These are phyloP conservation scores for Cryptocephalus moraei DNA, from an alignment of 2,888 invertebrate species.

Conservation along the genomic window DNA sequence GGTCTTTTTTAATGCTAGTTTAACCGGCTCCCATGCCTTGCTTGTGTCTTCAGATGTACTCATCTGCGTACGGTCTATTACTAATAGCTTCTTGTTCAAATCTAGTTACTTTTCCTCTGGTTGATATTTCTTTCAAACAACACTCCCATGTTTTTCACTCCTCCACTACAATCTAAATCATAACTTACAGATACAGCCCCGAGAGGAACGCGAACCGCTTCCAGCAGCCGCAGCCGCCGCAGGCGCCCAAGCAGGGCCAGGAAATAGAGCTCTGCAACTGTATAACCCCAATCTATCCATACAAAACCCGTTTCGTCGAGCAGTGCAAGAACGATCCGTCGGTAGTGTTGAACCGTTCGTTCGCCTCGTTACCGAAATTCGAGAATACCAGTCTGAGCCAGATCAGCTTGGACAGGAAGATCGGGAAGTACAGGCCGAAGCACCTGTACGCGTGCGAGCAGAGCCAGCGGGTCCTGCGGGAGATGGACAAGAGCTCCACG, in stretches of 20 bases:
- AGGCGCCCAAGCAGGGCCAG: constrained; percentile 13
- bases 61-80: no score
- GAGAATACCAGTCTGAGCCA: constrained; percentile 32
- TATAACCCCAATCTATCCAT: constrained; percentile 20
- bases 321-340: constrained; percentile 25
- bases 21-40: no score
- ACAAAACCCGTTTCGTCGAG: constrained; percentile 22
- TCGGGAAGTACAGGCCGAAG: constrained; percentile 16
- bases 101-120: no score
- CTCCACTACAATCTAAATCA: no score
- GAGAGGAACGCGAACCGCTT: constrained; percentile 28
- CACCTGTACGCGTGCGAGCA: constrained; percentile 44
- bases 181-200: constrained; percentile 15
- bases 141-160: no score
- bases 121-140: no score
- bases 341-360: constrained; percentile 26
- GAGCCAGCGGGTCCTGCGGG: constrained; percentile 11
- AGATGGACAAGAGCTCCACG: constrained; percentile 12
- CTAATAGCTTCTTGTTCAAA: no score
- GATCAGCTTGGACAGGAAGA: constrained; percentile 40
- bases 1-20: no score
- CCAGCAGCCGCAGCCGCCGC: constrained; percentile 3
- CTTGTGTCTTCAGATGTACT: no score
- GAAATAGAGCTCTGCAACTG: constrained; percentile 34
- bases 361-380: constrained; percentile 29